These are phyloP conservation scores for Drosophila pegasa DNA, from an alignment of 2,888 invertebrate species.

Conservation along the genomic window DNA sequence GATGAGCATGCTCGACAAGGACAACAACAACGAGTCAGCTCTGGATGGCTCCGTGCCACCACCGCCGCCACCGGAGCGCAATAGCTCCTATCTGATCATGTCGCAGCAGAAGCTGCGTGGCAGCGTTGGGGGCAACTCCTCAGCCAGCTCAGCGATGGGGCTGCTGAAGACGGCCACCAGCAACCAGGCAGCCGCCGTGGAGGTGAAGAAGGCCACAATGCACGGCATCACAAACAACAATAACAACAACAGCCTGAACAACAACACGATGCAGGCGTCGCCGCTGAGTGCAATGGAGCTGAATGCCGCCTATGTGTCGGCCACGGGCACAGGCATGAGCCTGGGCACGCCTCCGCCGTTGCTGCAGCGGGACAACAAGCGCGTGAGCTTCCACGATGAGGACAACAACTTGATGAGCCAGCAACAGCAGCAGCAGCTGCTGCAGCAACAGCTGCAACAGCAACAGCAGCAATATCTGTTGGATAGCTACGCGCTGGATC, in stretches of 20 bases:
- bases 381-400: slow-evolving; percentile 91
- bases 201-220: slow-evolving; percentile 66
- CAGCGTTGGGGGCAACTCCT: slow-evolving; percentile 37
- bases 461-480: slow-evolving; percentile 62
- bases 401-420: slow-evolving; percentile 82
- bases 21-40: slow-evolving; percentile 65
- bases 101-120: slow-evolving; percentile 86
- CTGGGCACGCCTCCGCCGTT: slow-evolving; percentile 60
- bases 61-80: slow-evolving; percentile 94
- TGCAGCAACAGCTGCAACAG: slow-evolving; percentile 29
- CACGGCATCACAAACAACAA: slow-evolving; percentile 55
- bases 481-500: slow-evolving; percentile 66
- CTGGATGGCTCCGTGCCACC: slow-evolving; percentile 83
- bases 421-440: slow-evolving; percentile 28
- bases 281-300: slow-evolving; percentile 70
- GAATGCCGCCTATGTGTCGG: slow-evolving; percentile 73
- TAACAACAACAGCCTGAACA: slow-evolving; percentile 66
- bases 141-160: slow-evolving; percentile 67
- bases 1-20: slow-evolving; percentile 75
- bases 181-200: slow-evolving; percentile 72
- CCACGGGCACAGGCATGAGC: slow-evolving; percentile 50
- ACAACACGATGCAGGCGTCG: slow-evolving; percentile 58
- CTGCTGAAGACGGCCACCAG: slow-evolving; percentile 79
- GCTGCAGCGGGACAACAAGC: slow-evolving; percentile 86
- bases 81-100: slow-evolving; percentile 95